phyloP scores from a whole-genome alignment of 64 coral and sea anemone genomes.

The Dendrophyllia cribrosa region DNA sequence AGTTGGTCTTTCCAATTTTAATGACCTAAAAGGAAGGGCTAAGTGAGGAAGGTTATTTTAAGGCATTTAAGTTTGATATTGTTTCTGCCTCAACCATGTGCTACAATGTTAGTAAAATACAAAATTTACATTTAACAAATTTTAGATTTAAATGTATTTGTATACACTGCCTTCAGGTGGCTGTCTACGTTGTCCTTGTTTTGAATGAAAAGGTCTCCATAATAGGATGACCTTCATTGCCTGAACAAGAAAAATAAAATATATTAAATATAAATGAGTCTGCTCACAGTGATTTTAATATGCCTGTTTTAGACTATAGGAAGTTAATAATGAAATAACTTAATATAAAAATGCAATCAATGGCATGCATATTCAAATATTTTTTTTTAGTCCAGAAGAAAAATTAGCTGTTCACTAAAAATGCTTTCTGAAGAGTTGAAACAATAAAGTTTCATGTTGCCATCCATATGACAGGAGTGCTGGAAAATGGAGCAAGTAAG shows the following conservation, averaged over 20 bases:
- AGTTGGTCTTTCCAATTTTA: no score
- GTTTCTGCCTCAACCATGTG: no score
- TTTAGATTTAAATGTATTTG: slow-evolving; percentile 44
- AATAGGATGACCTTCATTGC: slow-evolving; percentile 43
- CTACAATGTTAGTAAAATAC: no score
- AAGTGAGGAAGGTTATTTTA: no score
- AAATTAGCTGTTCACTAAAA: no score
- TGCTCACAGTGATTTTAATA: not conserved
- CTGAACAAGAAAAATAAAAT: not conserved
- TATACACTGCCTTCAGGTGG: slow-evolving; percentile 54
- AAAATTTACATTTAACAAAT: not conserved
- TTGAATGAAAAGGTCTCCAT: slow-evolving; percentile 65
- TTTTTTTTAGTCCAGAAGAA: no score
- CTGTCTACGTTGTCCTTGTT: slow-evolving; percentile 57
- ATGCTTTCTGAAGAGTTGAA: slow-evolving; percentile 28
- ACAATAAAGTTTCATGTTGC: slow-evolving; percentile 71
- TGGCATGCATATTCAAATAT: no score
- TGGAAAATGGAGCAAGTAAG: slow-evolving; percentile 32
- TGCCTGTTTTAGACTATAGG: not conserved
- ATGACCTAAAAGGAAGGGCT: no score
- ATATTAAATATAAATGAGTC: not conserved
- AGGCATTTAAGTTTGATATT: no score
- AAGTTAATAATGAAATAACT: no score
- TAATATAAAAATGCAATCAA: not conserved
- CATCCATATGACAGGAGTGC: slow-evolving; percentile 72